phyloP scores from a whole-genome alignment of 2,797 vertebrate species.

The Moxostoma hubbsi region DNA sequence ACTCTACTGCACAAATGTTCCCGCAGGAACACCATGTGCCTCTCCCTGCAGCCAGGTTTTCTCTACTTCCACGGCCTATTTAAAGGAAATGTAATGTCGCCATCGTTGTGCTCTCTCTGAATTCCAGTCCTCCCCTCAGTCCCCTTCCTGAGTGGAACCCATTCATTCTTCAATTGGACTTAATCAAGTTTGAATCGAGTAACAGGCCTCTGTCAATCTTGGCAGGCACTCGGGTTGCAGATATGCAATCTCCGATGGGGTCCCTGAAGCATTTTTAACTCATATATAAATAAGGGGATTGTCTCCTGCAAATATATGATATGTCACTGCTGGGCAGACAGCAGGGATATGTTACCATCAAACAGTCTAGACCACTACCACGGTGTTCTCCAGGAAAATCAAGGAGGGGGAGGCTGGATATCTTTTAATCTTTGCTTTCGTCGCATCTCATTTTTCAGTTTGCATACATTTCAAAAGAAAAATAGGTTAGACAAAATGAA shows the following conservation, averaged over 20 bases:
- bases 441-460: conserved; percentile 47
- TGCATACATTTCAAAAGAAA: background rate
- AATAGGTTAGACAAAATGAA: conserved; percentile 34
- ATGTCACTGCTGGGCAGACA: conserved; percentile 76
- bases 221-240: conserved; percentile 75
- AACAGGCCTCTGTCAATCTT: conserved; percentile 78
- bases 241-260: conserved; percentile 67
- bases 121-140: conserved; percentile 42
- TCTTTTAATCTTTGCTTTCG: conserved; percentile 49
- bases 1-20: conserved; percentile 52
- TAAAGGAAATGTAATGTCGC: conserved; percentile 51
- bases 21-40: conserved; percentile 54
- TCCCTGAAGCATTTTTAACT: conserved; percentile 80
- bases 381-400: conserved; percentile 58
- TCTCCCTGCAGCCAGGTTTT: conserved; percentile 57
- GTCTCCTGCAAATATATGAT: conserved; percentile 80
- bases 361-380: conserved; percentile 73
- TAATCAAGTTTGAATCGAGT: conserved; percentile 81
- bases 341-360: conserved; percentile 75
- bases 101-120: conserved; percentile 62
- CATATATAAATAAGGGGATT: conserved; percentile 81
- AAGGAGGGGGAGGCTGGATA: conserved; percentile 19
- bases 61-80: conserved; percentile 48
- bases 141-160: conserved; percentile 67
- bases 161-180: conserved; percentile 79